A percentile compares a stretch with the other conserved stretches of the same genome.
Conservation (phyloP, 2,797 vertebrate species). For the Decapterus maruadsi region DNA sequence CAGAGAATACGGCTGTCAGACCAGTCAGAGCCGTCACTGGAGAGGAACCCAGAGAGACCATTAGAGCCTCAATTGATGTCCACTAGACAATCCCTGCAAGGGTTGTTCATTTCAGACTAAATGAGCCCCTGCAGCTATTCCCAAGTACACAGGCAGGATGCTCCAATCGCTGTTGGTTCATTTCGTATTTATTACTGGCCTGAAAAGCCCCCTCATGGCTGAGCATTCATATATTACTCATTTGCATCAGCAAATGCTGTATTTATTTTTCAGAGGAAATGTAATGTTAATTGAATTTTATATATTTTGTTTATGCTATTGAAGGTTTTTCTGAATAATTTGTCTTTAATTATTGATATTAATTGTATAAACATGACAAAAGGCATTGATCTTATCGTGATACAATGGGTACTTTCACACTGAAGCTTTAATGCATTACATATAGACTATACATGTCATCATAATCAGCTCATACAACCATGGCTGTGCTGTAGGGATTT, state of each 20-base stretch:
- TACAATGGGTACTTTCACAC: neutral
- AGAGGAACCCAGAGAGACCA: slow-evolving; percentile 66
- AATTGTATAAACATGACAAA: neutral
- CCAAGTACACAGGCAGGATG: slow-evolving; percentile 10
- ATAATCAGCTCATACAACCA: neutral
- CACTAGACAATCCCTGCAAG: slow-evolving; percentile 48
- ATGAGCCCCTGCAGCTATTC: slow-evolving; percentile 54
- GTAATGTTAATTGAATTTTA: neutral
- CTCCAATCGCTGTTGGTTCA: slow-evolving; percentile 24
- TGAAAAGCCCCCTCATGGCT: slow-evolving; percentile 5
- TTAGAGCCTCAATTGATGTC: slow-evolving; percentile 68
- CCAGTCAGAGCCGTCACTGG: slow-evolving; percentile 61
- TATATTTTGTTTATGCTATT: neutral
- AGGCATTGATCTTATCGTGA: neutral
- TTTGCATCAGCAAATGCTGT: neutral
- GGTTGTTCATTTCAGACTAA: slow-evolving; percentile 65
- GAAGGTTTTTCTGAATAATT: neutral
- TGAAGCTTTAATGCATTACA: neutral
- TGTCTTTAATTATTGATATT: neutral
- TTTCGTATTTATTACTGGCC: slow-evolving; percentile 43
- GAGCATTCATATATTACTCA: neutral
- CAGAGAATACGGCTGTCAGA: slow-evolving; percentile 71
- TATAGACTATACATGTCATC: neutral
- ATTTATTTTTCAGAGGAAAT: neutral
- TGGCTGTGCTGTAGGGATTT: neutral